phyloP scores from a whole-genome alignment of 2,113 vertebrate genomes.

The Bucco capensis region DNA sequence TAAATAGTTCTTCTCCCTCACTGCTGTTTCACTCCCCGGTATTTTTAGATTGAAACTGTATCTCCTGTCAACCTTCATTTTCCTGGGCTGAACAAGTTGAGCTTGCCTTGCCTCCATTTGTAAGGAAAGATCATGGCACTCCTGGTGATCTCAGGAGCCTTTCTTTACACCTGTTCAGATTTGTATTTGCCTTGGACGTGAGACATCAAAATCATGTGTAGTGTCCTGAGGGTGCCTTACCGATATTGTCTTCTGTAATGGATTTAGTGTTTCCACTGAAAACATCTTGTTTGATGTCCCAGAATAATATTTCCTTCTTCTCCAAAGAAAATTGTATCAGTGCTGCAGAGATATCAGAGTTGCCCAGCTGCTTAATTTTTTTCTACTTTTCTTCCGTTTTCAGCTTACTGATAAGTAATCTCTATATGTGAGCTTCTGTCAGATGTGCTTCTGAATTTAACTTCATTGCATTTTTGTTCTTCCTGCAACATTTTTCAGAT shows the following conservation, averaged over 20 bases:
- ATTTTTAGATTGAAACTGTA: slow-evolving; percentile 56
- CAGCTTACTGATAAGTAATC: neutral
- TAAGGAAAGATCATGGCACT: neutral
- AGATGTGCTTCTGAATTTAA: neutral
- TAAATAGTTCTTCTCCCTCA: slow-evolving; percentile 28
- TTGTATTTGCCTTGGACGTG: neutral
- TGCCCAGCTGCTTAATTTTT: neutral
- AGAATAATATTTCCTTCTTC: neutral
- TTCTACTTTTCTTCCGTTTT: neutral
- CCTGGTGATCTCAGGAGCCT: neutral
- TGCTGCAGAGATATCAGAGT: neutral
- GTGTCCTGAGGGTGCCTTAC: neutral
- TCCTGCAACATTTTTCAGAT: neutral
- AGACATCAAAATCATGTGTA: neutral
- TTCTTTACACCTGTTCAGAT: neutral
- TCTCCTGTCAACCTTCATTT: neutral
- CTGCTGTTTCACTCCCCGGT: neutral
- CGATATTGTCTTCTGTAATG: neutral
- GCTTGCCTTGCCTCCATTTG: neutral
- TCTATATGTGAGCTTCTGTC: neutral
- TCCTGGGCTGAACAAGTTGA: neutral
- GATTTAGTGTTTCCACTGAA: neutral
- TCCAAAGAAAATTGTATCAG: accelerated
- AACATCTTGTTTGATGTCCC: neutral
- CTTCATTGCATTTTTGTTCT: neutral